These are phyloP conservation scores for Chrysomela aeneicollis DNA, from an alignment of 2,888 invertebrate species.

Conservation along the genomic window DNA sequence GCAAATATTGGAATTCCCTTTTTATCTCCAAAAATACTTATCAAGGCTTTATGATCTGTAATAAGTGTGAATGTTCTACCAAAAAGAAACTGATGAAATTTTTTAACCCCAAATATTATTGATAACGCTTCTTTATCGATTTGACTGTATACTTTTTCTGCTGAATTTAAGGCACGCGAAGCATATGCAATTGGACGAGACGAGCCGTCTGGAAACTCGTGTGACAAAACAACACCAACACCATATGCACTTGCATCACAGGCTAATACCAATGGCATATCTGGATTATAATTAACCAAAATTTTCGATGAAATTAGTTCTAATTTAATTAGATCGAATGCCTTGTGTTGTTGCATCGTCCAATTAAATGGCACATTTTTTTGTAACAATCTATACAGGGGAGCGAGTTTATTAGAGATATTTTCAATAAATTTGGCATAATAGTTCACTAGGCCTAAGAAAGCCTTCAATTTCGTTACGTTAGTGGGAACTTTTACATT, in stretches of 20 bases:
- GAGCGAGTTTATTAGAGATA: conserved; percentile 8
- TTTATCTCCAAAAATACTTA: conserved; percentile 14
- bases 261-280: neutral
- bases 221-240: neutral
- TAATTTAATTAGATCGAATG: neutral
- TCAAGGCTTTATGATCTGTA: conserved; percentile 21
- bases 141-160: conserved; percentile 10
- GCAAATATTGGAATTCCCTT: neutral
- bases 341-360: neutral
- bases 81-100: conserved; percentile 8
- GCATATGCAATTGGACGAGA: conserved; percentile 19
- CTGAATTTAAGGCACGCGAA: conserved; percentile 1
- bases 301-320: neutral
- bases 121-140: conserved; percentile 12
- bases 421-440: conserved; percentile 36
- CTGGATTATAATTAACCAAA: conserved; percentile 1
- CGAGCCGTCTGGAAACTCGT: conserved; percentile 7
- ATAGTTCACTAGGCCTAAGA: conserved; percentile 33
- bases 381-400: conserved; percentile 9
- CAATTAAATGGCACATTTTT: neutral
- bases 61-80: conserved; percentile 7
- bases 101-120: conserved; percentile 11
- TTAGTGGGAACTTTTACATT: conserved; percentile 29
- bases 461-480: conserved; percentile 28
- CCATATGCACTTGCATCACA: conserved; percentile 15